Evolutionary conservation across 2,888 invertebrate species (phyloP), one percentile per base, ranked within the genome.

Genomic region (Halictus quadricinctus): DNA sequence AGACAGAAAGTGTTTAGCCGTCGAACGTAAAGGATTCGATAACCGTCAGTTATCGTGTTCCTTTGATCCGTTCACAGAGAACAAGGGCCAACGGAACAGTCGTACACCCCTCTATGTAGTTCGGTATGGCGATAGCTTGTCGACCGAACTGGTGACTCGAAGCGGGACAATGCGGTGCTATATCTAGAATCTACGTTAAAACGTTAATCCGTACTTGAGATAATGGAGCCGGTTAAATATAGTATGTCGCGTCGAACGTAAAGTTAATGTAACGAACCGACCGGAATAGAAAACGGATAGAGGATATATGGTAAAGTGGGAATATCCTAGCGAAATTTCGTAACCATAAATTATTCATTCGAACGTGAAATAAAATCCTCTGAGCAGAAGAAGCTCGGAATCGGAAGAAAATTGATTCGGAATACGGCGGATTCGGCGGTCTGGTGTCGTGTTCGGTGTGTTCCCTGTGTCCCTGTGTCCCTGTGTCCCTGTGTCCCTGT

Each of bases 331-430:
- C n/a, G 43, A 79, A 79, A 72, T 72, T 83, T 76, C 72, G 72
- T 75, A 66, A 79, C 79, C 64, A 84, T 84, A 83, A 84, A 84
- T 84, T 79, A 84, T 84, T 84, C 84, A 84, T 83, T 50, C 76
- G 72, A 29, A 36, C n/a, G 75, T 36, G 60, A 50, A 82, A 83
- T 83, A 78, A 75, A 64, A 83, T 78, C 54, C 8, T 18, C 15
- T 15, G 43, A 43, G 8, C 15, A 54, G 36, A 13, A 50, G 66
- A 36, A n/a, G 36, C 46, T 21, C 21, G 18, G 25, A 18, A 13
- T 60, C 72, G 72, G n/a, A 58, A 29, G 72, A 73, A 73, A 83
- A 81, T 81, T 83, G 83, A 83, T 83, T 72, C 76, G 43, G 29
- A 66, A 54, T 21, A 21, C 54, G 54, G 48, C 41, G 48, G 29